Percentiles rank a stretch among this genome's conserved stretches.
Evolutionary conservation across 2,888 invertebrate genomes (phyloP).

Genomic region (Chrysodeixis includens): DNA sequence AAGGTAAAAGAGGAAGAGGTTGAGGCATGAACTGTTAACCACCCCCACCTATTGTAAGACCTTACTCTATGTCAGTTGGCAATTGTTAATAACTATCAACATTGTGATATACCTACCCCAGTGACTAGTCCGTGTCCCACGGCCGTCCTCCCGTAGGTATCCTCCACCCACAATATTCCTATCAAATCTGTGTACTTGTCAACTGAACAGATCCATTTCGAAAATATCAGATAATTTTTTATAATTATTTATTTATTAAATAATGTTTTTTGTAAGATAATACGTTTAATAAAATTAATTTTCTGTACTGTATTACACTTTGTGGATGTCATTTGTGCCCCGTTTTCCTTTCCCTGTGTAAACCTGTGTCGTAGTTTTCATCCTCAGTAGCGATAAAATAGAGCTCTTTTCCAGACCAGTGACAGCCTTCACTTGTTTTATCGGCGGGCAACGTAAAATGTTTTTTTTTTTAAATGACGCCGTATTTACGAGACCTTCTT

Average conservation of each 20-base stretch:
- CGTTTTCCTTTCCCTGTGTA: slow-evolving; percentile 32
- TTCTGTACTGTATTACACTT: slow-evolving; percentile 83
- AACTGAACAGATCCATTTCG: slow-evolving; percentile 73
- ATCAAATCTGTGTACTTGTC: slow-evolving; percentile 72
- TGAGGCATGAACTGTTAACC: slow-evolving; percentile 92
- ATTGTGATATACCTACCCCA: slow-evolving; percentile 76
- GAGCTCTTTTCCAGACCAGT: not conserved
- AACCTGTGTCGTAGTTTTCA: slow-evolving; percentile 28
- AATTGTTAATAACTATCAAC: slow-evolving; percentile 73
- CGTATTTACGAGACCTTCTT: not conserved
- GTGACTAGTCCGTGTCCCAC: slow-evolving; percentile 42
- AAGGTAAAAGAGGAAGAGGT: slow-evolving; percentile 95
- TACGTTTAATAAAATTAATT: slow-evolving; percentile 86
- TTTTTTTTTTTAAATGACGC: not conserved
- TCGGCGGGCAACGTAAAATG: not conserved
- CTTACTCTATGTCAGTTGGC: slow-evolving; percentile 76
- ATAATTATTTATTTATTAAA: slow-evolving; percentile 84
- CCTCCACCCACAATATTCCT: slow-evolving; percentile 65
- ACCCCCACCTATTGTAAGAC: slow-evolving; percentile 79
- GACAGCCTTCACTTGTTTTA: not conserved
- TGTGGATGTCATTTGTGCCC: slow-evolving; percentile 71
- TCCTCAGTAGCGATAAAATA: slow-evolving; percentile 12
- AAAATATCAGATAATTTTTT: slow-evolving; percentile 78
- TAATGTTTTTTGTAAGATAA: slow-evolving; percentile 85
- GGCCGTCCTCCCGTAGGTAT: slow-evolving; percentile 53